Base-by-base conservation (phyloP, 2,888 invertebrate species). In the Platerodrilus igneus region DNA sequence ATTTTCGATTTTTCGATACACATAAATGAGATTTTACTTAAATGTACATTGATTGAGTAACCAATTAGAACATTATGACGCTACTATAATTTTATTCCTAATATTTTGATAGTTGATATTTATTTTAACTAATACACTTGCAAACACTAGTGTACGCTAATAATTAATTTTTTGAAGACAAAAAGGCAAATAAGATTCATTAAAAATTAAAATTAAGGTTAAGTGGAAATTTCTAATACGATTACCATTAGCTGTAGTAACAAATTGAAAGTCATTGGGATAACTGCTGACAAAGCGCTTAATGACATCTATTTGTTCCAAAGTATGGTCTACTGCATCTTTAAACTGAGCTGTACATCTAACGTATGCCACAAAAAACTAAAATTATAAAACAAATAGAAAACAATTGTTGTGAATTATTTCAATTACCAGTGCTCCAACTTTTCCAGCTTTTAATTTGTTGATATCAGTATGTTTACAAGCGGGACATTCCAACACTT, bases 251-350 rank as follows among this genome's bases (percentile, higher is more conserved):
- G 70, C 62, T 2, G 58, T 57, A 4, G 64, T 66, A 1, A 66
- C 71, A 18, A 70, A 60, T 43, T 61, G 48, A 38, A 74, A 45
- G 36, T 68, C 57, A 6, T 67, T 49, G 2, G 70, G 62, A 48
- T 72, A 72, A 37, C 56, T 58, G 2, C 42, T 46, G 1, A 62
- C 51, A 8, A 64, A 42, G 39, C 78, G 64, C 51, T 74, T 75
- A 47, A 79, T 79, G 15, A 77, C 71, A 57, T 80, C 80, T 39
- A 78, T 73, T 60, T 79, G 79, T 31, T 78, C 75, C 26, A 80
- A 51, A 0, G 76, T 75, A 38, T 71, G 62, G 25, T 73, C 70
- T 3, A 78, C 71, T 0, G 76, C 71, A 56, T 79, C 76, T 49
- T 72, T 70, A 51, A 72, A 70, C 50, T 76, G 74, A 1, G 71